phyloP scores from a whole-genome alignment of 2,113 vertebrate species.

The Pholis gunnellus region DNA sequence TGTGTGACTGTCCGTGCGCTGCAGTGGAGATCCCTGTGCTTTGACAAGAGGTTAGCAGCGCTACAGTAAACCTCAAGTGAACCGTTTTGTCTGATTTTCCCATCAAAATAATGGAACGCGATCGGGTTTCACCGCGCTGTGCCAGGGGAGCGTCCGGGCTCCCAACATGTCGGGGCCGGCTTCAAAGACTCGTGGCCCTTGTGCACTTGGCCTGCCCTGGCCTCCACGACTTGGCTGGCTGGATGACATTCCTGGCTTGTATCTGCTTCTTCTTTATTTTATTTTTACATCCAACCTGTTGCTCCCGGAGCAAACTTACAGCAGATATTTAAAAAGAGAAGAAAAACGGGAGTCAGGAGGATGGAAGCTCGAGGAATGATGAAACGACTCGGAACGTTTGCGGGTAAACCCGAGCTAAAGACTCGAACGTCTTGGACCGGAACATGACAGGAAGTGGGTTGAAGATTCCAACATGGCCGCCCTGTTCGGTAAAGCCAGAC shows the following conservation, averaged over 20 bases:
- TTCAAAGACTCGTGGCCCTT: slow-evolving; percentile 74
- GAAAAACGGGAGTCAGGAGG: slow-evolving; percentile 4
- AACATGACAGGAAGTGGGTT: slow-evolving; percentile 5
- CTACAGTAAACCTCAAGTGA: slow-evolving; percentile 73
- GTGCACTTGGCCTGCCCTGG: slow-evolving; percentile 59
- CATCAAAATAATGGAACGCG: slow-evolving; percentile 80
- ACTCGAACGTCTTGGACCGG: slow-evolving; percentile 9
- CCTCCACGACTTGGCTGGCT: slow-evolving; percentile 55
- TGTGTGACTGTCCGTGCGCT: not conserved
- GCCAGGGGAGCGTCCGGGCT: slow-evolving; percentile 70
- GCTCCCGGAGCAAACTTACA: slow-evolving; percentile 47
- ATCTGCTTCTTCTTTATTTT: slow-evolving; percentile 28
- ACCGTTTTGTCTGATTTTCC: slow-evolving; percentile 77
- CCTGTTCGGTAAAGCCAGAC: slow-evolving; percentile 24
- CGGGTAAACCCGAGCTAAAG: not conserved
- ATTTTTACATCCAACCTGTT: slow-evolving; percentile 2
- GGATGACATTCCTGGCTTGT: slow-evolving; percentile 65
- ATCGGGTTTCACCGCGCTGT: slow-evolving; percentile 63
- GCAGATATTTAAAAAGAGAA: slow-evolving; percentile 36
- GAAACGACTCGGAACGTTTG: slow-evolving; percentile 6
- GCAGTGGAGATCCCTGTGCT: slow-evolving; percentile 43
- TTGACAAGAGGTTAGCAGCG: slow-evolving; percentile 65
- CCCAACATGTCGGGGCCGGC: slow-evolving; percentile 70
- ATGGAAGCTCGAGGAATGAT: slow-evolving; percentile 3
- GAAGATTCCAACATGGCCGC: slow-evolving; percentile 17